Evolutionary conservation across 2,888 invertebrate species (phyloP), one percentile per base, ranked within the genome.

Genomic region (Pristionchus arcanus): DNA sequence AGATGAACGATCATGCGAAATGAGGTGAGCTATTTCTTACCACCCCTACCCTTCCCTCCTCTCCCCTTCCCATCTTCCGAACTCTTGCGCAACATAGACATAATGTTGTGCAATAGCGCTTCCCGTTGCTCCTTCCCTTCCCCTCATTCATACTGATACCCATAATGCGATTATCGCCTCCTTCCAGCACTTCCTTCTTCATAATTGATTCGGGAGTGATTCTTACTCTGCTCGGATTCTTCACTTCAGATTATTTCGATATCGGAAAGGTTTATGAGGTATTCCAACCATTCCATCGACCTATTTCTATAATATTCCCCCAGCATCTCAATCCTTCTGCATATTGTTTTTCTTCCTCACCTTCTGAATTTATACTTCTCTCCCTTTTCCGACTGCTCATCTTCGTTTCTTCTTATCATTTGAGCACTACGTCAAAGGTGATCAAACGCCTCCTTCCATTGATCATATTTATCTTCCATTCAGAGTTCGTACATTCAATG

Each of bases 321-420:
- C 81, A 81, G 81, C 25, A n/a, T n/a, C 81, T 81, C 49, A 37
- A 77, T 77, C 74, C 74, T 9, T 21, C 42, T 25, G 74, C 37
- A 7, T 77, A 77, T 77, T 77, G 42, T 13, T 77, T 77, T 19
- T 25, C 11, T 21, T 77, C 74, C 19, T 77, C 74, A 37, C 74
- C 74, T 42, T 37, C 42, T 21, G 74, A 77, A 37, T 77, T 77
- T 31, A 37, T 77, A 11, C 2, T 37, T 0, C 11, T 77, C 42
- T 42, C 77, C 1, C 9, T 42, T 21, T 11, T 77, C 21, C 77
- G 77, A 77, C 25, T 77, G n/a, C 42, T 49, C 13, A 19, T 77
- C 77, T 42, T n/a, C 49, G 1, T 31, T 16, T 25, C 25, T 4
- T 42, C 77, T 42, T n/a, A 49, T 77, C 77, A 77, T 5, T n/a